Percentiles rank a stretch among this genome's conserved stretches.
Conservation (phyloP, 2,797 vertebrate species). For the Poeciliopsis paucimaculata region DNA sequence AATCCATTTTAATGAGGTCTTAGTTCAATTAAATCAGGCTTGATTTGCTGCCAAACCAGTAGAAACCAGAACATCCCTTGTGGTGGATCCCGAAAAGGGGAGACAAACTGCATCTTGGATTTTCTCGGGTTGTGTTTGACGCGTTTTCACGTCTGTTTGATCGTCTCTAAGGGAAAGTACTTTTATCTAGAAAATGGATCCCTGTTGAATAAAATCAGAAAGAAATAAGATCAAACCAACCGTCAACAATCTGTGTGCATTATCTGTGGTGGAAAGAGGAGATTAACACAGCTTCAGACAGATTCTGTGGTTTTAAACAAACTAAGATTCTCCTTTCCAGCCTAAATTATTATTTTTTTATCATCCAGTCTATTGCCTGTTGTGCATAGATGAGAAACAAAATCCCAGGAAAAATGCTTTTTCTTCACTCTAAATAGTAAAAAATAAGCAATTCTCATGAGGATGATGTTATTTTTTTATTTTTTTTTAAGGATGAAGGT, state of each 20-base stretch:
- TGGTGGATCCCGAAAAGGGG: not conserved
- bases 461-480: slow-evolving; percentile 13
- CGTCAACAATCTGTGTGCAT: not conserved
- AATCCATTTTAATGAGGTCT: not conserved
- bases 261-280: not conserved
- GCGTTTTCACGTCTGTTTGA: not conserved
- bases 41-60: not conserved
- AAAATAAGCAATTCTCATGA: slow-evolving; percentile 46
- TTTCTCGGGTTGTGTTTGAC: not conserved
- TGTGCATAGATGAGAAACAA: slow-evolving; percentile 23
- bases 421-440: slow-evolving; percentile 47
- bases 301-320: not conserved
- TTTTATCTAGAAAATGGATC: not conserved
- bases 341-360: not conserved
- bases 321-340: not conserved
- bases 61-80: not conserved
- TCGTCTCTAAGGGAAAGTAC: not conserved
- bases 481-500: slow-evolving; percentile 49
- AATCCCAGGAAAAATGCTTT: slow-evolving; percentile 46
- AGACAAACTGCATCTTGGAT: not conserved
- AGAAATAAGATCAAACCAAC: not conserved
- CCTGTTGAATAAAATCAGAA: not conserved
- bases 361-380: slow-evolving; percentile 8
- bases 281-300: not conserved
- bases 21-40: not conserved